phyloP scores from a whole-genome alignment of 2,888 invertebrate genomes.

The Scelioninae gen. 2 region DNA sequence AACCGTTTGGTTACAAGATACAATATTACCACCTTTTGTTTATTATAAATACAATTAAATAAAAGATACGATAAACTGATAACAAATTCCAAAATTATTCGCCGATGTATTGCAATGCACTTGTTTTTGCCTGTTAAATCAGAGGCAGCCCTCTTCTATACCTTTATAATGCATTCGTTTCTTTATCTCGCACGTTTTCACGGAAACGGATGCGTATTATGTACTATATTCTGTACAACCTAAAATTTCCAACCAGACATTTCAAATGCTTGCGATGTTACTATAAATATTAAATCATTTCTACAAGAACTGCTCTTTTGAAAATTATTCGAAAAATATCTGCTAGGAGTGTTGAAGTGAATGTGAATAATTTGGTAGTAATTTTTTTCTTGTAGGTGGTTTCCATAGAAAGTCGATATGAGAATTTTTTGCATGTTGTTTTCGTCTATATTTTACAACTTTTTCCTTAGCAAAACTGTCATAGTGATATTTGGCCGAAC shows the following conservation, averaged over 20 bases:
- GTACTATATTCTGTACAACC: slow-evolving; percentile 24
- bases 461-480: too few species aligned
- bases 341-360: neutral
- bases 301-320: slow-evolving; percentile 17
- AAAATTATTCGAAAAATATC: slow-evolving; percentile 12
- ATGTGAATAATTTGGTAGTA: slow-evolving; percentile 17
- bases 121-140: slow-evolving; percentile 46
- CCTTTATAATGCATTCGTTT: slow-evolving; percentile 39
- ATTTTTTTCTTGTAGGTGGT: slow-evolving; percentile 6
- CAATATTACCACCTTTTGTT: too few species aligned
- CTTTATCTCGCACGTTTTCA: slow-evolving; percentile 34
- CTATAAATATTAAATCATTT: slow-evolving; percentile 29
- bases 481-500: too few species aligned
- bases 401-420: neutral
- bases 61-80: slow-evolving; percentile 54
- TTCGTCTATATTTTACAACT: too few species aligned
- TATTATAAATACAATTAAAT: too few species aligned
- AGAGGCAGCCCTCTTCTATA: slow-evolving; percentile 12
- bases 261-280: slow-evolving; percentile 24
- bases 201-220: slow-evolving; percentile 32
- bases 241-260: slow-evolving; percentile 20
- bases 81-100: slow-evolving; percentile 69
- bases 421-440: too few species aligned
- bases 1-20: too few species aligned
- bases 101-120: slow-evolving; percentile 66